Percentiles rank a stretch among this genome's conserved stretches.
Evolutionary conservation across 2,888 invertebrate genomes (phyloP).

Genomic region (Leptopilina myrica): DNA sequence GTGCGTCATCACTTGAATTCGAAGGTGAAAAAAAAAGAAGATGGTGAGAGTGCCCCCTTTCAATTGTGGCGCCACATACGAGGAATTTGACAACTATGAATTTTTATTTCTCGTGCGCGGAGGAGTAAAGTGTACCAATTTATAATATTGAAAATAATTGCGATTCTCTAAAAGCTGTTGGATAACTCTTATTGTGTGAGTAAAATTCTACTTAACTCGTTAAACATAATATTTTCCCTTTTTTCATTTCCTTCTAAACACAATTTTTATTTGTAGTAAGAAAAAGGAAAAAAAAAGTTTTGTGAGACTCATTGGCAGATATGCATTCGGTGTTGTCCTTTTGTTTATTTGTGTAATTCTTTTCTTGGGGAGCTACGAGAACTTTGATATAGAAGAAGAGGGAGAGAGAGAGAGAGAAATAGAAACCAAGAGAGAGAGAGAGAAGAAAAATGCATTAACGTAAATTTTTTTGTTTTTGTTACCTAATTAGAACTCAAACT

Average conservation of each 20-base stretch:
- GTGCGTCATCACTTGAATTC: constrained; percentile 17
- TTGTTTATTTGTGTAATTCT: constrained; percentile 70
- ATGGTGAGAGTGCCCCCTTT: constrained; percentile 36
- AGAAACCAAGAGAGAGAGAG: no score
- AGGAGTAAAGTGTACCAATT: constrained; percentile 72
- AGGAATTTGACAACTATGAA: constrained; percentile 70
- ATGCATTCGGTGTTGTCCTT: constrained; percentile 56
- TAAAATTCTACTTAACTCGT: constrained; percentile 55
- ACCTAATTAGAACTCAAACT: not conserved
- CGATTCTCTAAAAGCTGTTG: constrained; percentile 62
- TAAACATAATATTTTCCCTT: constrained; percentile 46
- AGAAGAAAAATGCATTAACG: constrained; percentile 52
- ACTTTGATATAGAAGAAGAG: constrained; percentile 41
- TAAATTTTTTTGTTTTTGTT: no score
- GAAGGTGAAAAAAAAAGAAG: constrained; percentile 37
- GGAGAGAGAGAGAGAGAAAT: no score
- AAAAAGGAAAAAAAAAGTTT: not conserved
- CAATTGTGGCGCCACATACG: constrained; percentile 64
- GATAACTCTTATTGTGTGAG: constrained; percentile 67
- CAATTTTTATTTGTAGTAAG: no score
- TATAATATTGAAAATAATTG: constrained; percentile 70
- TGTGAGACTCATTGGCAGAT: constrained; percentile 37
- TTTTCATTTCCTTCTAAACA: constrained; percentile 43
- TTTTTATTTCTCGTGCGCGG: constrained; percentile 73
- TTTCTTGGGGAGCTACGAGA: constrained; percentile 50